Evolutionary conservation across 2,888 invertebrate genomes (phyloP).

Genomic region (Tridacna gigas): DNA sequence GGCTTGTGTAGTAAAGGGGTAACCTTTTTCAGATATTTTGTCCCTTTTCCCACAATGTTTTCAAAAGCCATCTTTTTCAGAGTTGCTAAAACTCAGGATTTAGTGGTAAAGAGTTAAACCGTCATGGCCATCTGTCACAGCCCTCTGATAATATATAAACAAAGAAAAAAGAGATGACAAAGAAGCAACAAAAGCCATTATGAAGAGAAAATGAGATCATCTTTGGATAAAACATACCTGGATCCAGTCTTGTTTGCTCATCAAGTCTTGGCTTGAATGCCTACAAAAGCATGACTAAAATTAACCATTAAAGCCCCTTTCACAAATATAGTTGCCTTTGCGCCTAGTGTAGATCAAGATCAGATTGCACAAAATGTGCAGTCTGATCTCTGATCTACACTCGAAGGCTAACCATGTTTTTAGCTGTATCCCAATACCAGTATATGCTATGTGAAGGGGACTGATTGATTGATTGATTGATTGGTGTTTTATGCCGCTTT

Average conservation of each 20-base stretch:
- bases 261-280: slow-evolving; percentile 17
- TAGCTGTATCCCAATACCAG: too few species aligned
- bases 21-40: too few species aligned
- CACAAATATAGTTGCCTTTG: background rate
- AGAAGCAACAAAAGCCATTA: background rate
- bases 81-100: background rate
- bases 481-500: too few species aligned
- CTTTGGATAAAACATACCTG: background rate
- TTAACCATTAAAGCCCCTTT: background rate
- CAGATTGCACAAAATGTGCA: background rate
- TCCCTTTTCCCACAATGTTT: background rate
- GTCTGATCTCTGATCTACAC: too few species aligned
- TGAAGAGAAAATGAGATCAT: background rate
- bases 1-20: too few species aligned
- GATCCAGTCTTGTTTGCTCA: slow-evolving; percentile 3
- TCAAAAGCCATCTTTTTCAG: background rate
- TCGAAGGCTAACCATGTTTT: too few species aligned
- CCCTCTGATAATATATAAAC: background rate
- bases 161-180: background rate
- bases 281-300: background rate
- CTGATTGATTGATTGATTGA: too few species aligned
- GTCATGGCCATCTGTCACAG: background rate
- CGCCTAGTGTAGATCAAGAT: background rate
- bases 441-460: too few species aligned
- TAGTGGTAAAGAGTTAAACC: background rate